Base-by-base conservation (phyloP, 2,888 invertebrate genomes). In the Gortyna flavago region DNA sequence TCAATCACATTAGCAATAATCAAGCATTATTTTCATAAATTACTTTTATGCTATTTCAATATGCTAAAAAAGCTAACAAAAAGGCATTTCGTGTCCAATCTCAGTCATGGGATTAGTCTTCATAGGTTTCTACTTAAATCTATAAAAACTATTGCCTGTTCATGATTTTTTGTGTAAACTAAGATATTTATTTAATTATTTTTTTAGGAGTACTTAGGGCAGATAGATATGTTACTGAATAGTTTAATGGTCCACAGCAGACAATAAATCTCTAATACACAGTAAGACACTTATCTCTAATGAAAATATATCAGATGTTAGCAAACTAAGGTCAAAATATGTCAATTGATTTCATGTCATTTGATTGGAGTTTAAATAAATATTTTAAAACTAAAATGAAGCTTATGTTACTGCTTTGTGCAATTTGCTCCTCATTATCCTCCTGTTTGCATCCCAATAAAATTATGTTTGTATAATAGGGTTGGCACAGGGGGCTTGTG, bases 1-100 rank as follows among this genome's bases (percentile, higher is more conserved):
- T 71, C 71, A 62, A 77, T 72, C 77, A 71, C 64, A 82, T 74
- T 83, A 70, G 0, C 59, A 67, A 2, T 44, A 65, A 0, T 44
- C 70, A 71, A 75, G n/a, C 66, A 62, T 41, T 51, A 61, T 44
- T 66, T 73, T 71, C 35, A 13, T 54, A 29, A 11, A 72, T 51
- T 72, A 18, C 21, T 44, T 29, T 32, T 4, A 3, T 78, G 0
- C 9, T 35, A 11, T 38, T 35, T 18, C 44, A 84, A 16, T 9
- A 38, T n/a, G n/a, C n/a, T n/a, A 16, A 25, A 69, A 69, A 61
- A 18, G 0, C 11, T 0, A 7, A 25, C 1, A 7, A n/a, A 59
- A 61, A 32, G 8, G 9, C 25, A 57, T 68, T 80, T 68, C 2
- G 62, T 11, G 8, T 25, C 21, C 8, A 48, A 38, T 72, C 25